Percentiles rank a stretch among this genome's conserved stretches.
Conservation (phyloP, 2,113 vertebrate genomes). For the Cichladusa arquata region DNA sequence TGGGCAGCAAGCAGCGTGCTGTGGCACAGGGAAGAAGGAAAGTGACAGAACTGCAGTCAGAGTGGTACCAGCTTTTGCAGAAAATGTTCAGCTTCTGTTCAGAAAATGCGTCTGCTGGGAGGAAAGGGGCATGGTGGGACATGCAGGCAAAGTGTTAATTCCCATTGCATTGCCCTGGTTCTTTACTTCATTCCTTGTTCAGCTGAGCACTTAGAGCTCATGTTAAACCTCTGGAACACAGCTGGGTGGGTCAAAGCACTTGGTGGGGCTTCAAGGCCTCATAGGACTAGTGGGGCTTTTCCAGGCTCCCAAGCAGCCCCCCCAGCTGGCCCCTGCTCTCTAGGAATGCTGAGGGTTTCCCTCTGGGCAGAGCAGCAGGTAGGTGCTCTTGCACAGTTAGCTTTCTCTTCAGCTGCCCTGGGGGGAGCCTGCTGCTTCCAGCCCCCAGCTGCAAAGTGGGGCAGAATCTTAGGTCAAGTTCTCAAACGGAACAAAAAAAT, state of each 20-base stretch:
- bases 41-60: background rate
- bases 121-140: background rate
- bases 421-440: conserved; percentile 31
- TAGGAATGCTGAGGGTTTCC: background rate
- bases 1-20: background rate
- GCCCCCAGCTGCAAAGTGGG: background rate
- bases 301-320: background rate
- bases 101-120: background rate
- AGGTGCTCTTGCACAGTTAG: background rate
- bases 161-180: background rate
- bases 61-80: background rate
- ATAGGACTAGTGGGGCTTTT: background rate
- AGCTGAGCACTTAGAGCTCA: background rate
- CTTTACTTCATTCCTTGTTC: background rate
- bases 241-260: background rate
- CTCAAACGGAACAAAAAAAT: background rate
- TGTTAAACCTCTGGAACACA: fast-evolving
- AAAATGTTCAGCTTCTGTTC: background rate
- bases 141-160: background rate
- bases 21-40: background rate
- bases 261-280: background rate
- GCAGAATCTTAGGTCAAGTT: background rate
- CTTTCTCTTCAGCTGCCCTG: background rate
- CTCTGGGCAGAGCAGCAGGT: background rate
- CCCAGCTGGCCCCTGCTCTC: background rate